Evolutionary conservation across 1,140 invertebrate genomes (phyloP).

Genomic region (Archivesica marissinica): DNA sequence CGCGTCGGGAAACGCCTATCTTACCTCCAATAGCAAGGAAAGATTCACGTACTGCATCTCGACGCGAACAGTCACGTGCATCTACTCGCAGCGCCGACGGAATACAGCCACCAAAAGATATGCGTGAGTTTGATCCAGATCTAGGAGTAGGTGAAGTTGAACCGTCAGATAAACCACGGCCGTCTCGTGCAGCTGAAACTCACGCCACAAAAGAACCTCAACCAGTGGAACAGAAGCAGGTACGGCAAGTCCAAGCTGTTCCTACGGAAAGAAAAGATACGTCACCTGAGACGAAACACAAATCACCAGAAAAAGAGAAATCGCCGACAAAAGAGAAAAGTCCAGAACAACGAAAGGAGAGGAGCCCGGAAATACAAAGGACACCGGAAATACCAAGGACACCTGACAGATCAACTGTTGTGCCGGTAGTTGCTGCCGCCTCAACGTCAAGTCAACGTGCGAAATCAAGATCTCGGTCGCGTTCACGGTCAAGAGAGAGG

Average conservation of each 20-base stretch:
- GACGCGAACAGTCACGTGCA: neutral
- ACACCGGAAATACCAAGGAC: neutral
- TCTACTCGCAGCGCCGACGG: neutral
- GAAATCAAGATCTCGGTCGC: conserved; percentile 8
- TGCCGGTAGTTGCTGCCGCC: conserved; percentile 34
- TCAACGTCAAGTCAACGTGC: neutral
- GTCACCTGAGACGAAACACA: conserved; percentile 1
- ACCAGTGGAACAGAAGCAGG: neutral
- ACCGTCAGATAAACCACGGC: neutral
- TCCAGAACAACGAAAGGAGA: neutral
- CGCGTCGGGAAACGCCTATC: conserved; percentile 35
- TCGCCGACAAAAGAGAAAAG: neutral
- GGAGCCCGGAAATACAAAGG: neutral
- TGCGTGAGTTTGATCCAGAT: conserved; percentile 49
- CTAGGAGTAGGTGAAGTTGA: conserved; percentile 41
- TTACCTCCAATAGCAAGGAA: conserved; percentile 48
- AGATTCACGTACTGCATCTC: conserved; percentile 9
- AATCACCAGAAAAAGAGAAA: conserved; percentile 30
- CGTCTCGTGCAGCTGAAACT: neutral
- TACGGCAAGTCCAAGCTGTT: neutral
- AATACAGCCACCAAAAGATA: conserved; percentile 45
- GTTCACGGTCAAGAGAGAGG: conserved; percentile 16
- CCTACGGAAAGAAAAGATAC: conserved; percentile 2
- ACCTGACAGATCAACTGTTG: neutral
- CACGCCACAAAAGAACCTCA: neutral